Percentiles rank a stretch among this genome's conserved stretches.
phyloP scores from a whole-genome alignment of 1,140 invertebrate species.

The Aphaenogaster ashmeadi region DNA sequence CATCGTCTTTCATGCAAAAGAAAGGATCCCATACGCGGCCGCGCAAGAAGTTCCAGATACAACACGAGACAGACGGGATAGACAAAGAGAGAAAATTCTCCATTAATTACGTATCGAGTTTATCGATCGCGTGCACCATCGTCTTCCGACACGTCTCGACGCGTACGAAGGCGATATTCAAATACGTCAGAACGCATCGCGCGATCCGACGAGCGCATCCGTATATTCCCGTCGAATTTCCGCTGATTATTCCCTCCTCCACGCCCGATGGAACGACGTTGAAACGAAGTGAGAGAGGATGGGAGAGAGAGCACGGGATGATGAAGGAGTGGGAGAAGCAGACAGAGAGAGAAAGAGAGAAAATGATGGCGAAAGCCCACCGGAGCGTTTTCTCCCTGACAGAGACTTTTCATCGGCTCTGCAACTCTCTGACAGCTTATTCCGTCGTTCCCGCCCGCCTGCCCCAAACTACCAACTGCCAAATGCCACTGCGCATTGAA shows the following conservation, averaged over 20 bases:
- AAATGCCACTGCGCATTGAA: slow-evolving; percentile 83
- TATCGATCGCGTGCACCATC: background rate
- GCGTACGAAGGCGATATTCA: slow-evolving; percentile 35
- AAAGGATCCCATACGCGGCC: background rate
- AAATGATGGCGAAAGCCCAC: slow-evolving; percentile 34
- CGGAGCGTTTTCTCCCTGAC: slow-evolving; percentile 75
- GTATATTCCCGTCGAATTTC: slow-evolving; percentile 55
- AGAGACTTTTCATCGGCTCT: slow-evolving; percentile 74
- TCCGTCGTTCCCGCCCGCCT: slow-evolving; percentile 76
- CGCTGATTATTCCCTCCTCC: slow-evolving; percentile 70
- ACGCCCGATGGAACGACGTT: slow-evolving; percentile 60
- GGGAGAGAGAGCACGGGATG: background rate
- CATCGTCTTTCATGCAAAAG: background rate
- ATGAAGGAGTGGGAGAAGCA: slow-evolving; percentile 25
- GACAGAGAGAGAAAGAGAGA: slow-evolving; percentile 43
- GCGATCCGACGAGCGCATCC: slow-evolving; percentile 26
- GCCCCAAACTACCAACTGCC: slow-evolving; percentile 75
- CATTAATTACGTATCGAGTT: slow-evolving; percentile 43
- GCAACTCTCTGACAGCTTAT: slow-evolving; percentile 83
- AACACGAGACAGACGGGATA: background rate
- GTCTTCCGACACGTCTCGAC: slow-evolving; percentile 23
- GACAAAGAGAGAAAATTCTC: slow-evolving; percentile 9
- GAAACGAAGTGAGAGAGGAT: slow-evolving; percentile 47
- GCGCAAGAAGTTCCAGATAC: background rate
- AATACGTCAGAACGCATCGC: slow-evolving; percentile 32